phyloP scores from a whole-genome alignment of 2,113 vertebrate genomes.

The Micronisus gabar region DNA sequence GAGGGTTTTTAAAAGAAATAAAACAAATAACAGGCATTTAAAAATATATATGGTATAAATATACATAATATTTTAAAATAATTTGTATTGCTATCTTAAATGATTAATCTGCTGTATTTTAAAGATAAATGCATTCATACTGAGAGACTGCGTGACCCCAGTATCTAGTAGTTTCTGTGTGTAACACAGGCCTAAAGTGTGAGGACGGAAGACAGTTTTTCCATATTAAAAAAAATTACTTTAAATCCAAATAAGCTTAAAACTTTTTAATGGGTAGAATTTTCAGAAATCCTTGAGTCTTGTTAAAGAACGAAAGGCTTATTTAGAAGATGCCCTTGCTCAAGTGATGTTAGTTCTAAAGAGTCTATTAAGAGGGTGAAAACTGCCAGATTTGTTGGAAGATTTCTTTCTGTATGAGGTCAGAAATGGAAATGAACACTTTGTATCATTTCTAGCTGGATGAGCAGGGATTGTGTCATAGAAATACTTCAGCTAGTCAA shows the following conservation, averaged over 20 bases:
- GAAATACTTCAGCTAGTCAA: not conserved
- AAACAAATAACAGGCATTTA: not conserved
- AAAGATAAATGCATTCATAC: not conserved
- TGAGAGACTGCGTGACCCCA: not conserved
- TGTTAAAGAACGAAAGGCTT: not conserved
- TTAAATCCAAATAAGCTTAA: not conserved
- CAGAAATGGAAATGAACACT: not conserved
- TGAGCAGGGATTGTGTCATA: not conserved
- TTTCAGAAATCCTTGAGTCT: not conserved
- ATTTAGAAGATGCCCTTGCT: not conserved
- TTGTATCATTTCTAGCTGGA: not conserved
- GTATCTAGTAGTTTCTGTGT: not conserved
- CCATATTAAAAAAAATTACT: not conserved
- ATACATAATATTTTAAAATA: not conserved
- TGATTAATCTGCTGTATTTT: not conserved
- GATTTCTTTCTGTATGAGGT: not conserved
- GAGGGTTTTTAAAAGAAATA: not conserved
- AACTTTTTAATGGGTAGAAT: not conserved
- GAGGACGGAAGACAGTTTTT: not conserved
- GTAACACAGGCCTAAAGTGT: not conserved
- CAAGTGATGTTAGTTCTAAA: not conserved
- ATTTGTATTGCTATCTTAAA: not conserved
- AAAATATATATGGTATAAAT: not conserved
- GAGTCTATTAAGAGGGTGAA: not conserved
- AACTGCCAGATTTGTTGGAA: not conserved